These are phyloP conservation scores for Pseudonaja textilis DNA, from an alignment of 2,113 vertebrate species.

Conservation along the genomic window DNA sequence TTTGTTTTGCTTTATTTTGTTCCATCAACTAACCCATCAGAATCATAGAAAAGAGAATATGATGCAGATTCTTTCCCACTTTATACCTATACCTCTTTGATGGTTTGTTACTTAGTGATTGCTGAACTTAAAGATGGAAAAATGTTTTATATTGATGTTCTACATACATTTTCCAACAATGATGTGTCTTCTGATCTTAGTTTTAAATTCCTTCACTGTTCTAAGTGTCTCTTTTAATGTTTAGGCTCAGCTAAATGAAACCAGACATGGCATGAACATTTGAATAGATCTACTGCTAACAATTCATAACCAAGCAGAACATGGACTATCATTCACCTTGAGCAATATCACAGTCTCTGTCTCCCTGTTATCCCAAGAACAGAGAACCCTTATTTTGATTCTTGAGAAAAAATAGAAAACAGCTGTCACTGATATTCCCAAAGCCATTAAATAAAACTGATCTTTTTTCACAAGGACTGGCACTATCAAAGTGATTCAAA, in stretches of 20 bases:
- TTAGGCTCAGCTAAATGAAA: constrained; percentile 6
- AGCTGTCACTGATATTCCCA: too few species aligned
- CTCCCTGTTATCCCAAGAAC: not conserved
- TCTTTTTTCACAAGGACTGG: not conserved
- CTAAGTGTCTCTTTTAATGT: constrained; percentile 14
- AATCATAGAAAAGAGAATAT: constrained; percentile 31
- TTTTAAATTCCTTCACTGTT: constrained; percentile 15
- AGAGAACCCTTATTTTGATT: not conserved
- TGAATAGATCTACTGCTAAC: not conserved
- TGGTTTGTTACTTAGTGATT: constrained; percentile 33
- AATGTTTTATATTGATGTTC: constrained; percentile 43
- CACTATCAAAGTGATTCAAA: not conserved
- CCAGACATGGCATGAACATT: not conserved
- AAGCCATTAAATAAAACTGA: not conserved
- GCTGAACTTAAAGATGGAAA: constrained; percentile 39
- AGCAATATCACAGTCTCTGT: not conserved
- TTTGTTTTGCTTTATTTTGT: constrained; percentile 41
- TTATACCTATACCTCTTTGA: not conserved
- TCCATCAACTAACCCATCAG: constrained; percentile 28
- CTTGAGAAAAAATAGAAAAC: not conserved
- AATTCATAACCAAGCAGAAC: not conserved
- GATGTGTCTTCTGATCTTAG: constrained; percentile 29
- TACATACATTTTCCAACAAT: constrained; percentile 32
- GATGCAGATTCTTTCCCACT: not conserved
- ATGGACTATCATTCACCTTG: not conserved